Conservation (phyloP, 2,113 vertebrate species). For the Urocitellus parryii region DNA sequence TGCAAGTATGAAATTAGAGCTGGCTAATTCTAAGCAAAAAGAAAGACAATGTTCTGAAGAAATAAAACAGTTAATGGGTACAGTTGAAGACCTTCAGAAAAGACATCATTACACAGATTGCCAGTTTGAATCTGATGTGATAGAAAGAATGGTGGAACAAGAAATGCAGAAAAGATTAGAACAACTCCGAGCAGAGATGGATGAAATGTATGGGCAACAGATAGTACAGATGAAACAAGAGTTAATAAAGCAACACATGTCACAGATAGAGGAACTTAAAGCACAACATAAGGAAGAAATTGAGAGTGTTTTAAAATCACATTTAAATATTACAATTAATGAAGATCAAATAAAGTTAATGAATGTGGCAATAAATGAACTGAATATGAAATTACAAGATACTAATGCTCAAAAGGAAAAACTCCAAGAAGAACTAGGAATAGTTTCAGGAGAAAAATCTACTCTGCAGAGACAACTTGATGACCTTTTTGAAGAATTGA, state of each 20-base stretch:
- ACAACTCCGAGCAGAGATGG: conserved; percentile 93
- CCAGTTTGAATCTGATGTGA: conserved; percentile 88
- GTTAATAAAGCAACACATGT: no score
- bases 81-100: conserved; percentile 96
- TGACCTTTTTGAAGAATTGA: conserved; percentile 90
- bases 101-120: conserved; percentile 90
- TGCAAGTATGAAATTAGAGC: conserved; percentile 88
- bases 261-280: conserved; percentile 87
- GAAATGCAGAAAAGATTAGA: conserved; percentile 91
- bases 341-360: conserved; percentile 88
- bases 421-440: conserved; percentile 86
- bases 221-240: conserved; percentile 98
- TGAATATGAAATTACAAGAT: conserved; percentile 91
- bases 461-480: conserved; percentile 89
- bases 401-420: conserved; percentile 89
- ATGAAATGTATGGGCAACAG: conserved; percentile 97
- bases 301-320: conserved; percentile 84
- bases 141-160: conserved; percentile 92
- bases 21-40: conserved; percentile 91
- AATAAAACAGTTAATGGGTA: conserved; percentile 96
- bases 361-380: conserved; percentile 89
- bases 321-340: conserved; percentile 77
- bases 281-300: conserved; percentile 88
- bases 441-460: conserved; percentile 88
- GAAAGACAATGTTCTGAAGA: conserved; percentile 94